Evolutionary conservation across 1,140 invertebrate genomes (phyloP).

Genomic region (Atta texana): DNA sequence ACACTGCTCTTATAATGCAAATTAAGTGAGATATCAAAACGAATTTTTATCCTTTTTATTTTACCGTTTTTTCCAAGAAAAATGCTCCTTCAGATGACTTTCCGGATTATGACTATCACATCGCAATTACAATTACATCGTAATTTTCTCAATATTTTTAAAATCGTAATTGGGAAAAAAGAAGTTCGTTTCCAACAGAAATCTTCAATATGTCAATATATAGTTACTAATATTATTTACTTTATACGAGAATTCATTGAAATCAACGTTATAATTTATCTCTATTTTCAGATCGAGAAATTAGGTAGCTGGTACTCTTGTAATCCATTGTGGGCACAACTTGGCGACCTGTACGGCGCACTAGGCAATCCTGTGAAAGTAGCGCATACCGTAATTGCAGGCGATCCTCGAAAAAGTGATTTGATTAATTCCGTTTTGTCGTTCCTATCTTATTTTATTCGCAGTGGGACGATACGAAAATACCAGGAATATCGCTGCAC

Average conservation of each 20-base stretch:
- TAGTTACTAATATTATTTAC: background rate
- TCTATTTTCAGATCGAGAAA: constrained; percentile 84
- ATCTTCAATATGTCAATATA: background rate
- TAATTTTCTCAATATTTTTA: no score
- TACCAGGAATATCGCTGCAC: constrained; percentile 76
- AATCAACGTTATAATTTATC: background rate
- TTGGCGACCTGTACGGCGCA: constrained; percentile 94
- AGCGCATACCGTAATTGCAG: constrained; percentile 92
- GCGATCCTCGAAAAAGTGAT: constrained; percentile 88
- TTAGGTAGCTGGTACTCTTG: constrained; percentile 86
- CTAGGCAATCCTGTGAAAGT: constrained; percentile 92
- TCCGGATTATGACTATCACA: no score
- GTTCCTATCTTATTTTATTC: constrained; percentile 94
- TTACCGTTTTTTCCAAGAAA: no score
- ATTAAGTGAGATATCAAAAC: no score
- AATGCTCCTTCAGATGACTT: no score
- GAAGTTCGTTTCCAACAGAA: no score
- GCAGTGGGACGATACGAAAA: constrained; percentile 82
- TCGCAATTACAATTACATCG: no score
- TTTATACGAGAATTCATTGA: background rate
- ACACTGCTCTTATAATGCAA: no score
- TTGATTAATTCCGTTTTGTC: constrained; percentile 89
- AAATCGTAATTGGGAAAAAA: no score
- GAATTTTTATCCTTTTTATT: no score
- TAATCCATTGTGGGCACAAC: constrained; percentile 95